Percentiles rank a stretch among this genome's conserved stretches.
phyloP scores from a whole-genome alignment of 2,888 invertebrate species.

The Periphyllus acericola region DNA sequence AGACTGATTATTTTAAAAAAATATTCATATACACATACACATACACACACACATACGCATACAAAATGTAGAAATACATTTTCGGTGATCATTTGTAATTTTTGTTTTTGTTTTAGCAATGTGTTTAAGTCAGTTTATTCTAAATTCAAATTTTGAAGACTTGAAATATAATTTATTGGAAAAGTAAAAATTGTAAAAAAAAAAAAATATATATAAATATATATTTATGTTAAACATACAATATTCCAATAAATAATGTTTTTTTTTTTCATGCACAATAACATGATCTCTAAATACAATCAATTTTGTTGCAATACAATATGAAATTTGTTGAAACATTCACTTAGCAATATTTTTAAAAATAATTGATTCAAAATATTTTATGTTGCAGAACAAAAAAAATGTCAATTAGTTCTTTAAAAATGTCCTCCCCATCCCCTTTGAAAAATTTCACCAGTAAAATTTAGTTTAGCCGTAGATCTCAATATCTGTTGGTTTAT shows the following conservation, averaged over 20 bases:
- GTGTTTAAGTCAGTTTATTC: conserved; percentile 57
- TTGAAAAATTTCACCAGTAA: conserved; percentile 41
- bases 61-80: conserved; percentile 53
- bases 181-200: conserved; percentile 52
- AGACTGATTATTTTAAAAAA: conserved; percentile 61
- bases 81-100: conserved; percentile 52
- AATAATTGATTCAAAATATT: conserved; percentile 47
- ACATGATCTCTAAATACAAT: conserved; percentile 61
- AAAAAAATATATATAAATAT: conserved; percentile 22
- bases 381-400: conserved; percentile 57
- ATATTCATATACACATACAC: conserved; percentile 45
- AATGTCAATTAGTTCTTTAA: conserved; percentile 52
- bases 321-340: conserved; percentile 50
- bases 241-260: conserved; percentile 59
- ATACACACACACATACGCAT: conserved; percentile 60
- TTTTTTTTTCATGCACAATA: conserved; percentile 59
- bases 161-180: conserved; percentile 60
- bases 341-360: conserved; percentile 55
- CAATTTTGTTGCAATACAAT: conserved; percentile 61
- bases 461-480: conserved; percentile 61
- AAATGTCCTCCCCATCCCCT: conserved; percentile 33
- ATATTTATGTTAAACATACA: conserved; percentile 55
- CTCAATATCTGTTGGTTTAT: conserved; percentile 62
- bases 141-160: conserved; percentile 58
- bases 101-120: conserved; percentile 58